Evolutionary conservation across 1,140 invertebrate genomes (phyloP), one percentile per base, ranked within the genome.

Genomic region (Scaptodrosophila lebanonensis): DNA sequence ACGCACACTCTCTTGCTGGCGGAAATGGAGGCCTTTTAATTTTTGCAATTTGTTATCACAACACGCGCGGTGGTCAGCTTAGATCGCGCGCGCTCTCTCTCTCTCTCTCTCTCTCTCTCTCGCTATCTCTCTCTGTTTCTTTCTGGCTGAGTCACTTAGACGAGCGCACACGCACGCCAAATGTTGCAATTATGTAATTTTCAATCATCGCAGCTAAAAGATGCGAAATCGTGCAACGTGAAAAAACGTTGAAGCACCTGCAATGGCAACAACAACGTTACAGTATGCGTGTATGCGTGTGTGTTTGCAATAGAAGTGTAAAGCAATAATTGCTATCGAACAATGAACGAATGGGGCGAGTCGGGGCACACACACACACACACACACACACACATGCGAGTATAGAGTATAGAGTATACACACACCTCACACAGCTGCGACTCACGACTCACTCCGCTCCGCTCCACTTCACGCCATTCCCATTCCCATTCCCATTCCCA

Each of bases 141-240:
- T 13, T 39, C 43, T 51, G 29, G 33, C 11, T 45, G 8, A 25
- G 3, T 8, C 32, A 33, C 3, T 3, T 11, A 33, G 3, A 33
- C 32, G 12, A 3, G 32, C 12, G 12, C 32, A 13, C 12, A 33
- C 12, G 32, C 32, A 13, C 32, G 9, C 32, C 12, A 13, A 9
- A 33, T 44, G 22, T 51, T 75, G 75, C 75, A 79, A 79, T 79
- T 79, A 79, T 79, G 75, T 79, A 79, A 79, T 82, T 79, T 79
- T 79, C 75, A 82, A 79, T 79, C 75, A 79, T 73, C 68, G 52
- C 64, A 67, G 64, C 69, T 64, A 68, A 77, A 79, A 79, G 73
- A 79, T 79, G 64, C 60, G 52, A 66, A 65, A 75, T n/a, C 60
- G 69, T 73, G 73, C 68, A 68, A 48, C 64, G 51, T 59, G 16